Conservation (phyloP, 2,797 vertebrate genomes). For the Columba guinea region DNA sequence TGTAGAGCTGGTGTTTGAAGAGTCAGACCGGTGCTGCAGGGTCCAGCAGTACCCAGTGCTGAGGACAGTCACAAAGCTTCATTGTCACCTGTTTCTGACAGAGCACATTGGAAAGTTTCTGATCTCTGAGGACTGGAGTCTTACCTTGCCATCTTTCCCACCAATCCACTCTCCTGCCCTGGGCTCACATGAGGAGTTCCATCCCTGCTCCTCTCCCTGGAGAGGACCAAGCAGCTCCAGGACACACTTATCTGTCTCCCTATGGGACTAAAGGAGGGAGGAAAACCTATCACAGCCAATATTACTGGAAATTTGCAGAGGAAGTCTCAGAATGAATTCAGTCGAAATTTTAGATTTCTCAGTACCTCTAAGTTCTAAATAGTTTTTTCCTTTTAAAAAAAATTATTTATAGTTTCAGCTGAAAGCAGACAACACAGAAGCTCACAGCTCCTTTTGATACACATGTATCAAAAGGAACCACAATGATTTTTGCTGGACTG, state of each 20-base stretch:
- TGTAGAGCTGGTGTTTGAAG: neutral
- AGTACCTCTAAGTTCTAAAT: neutral
- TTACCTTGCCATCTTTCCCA: neutral
- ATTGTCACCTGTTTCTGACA: neutral
- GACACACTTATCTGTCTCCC: neutral
- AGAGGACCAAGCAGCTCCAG: neutral
- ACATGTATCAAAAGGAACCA: neutral
- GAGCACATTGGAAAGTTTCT: neutral
- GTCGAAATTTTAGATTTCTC: neutral
- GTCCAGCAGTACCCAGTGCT: neutral
- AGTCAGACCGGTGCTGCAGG: neutral
- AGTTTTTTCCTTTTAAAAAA: neutral
- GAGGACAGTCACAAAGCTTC: neutral
- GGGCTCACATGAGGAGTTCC: neutral
- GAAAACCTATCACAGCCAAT: neutral
- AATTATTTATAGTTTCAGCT: neutral
- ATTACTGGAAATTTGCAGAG: neutral
- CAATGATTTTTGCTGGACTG: neutral
- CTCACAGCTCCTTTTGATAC: neutral
- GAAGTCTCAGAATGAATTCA: neutral
- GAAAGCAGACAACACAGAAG: conserved; percentile 10
- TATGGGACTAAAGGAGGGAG: neutral
- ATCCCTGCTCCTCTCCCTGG: neutral
- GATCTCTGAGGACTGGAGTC: neutral
- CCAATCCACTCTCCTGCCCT: neutral